A percentile compares a stretch with the other conserved stretches of the same genome.
phyloP scores from a whole-genome alignment of 2,113 vertebrate species.

The Cisticola juncidis region DNA sequence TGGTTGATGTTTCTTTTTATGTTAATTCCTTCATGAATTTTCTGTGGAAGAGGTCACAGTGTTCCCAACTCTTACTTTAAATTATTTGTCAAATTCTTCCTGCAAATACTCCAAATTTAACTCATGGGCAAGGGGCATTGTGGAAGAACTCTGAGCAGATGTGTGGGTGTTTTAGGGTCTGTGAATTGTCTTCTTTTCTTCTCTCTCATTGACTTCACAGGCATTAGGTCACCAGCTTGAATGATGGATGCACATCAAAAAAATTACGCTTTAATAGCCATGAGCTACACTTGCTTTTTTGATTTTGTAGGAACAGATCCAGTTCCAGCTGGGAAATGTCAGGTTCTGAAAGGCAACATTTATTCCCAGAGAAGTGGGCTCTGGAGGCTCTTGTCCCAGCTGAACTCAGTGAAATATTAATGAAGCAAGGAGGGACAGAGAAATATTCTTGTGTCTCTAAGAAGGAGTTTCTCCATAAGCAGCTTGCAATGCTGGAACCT shows the following conservation, averaged over 20 bases:
- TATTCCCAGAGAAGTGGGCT: background rate
- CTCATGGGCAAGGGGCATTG: background rate
- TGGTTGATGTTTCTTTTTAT: background rate
- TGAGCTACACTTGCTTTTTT: background rate
- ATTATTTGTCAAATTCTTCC: background rate
- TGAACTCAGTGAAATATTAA: background rate
- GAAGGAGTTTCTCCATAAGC: background rate
- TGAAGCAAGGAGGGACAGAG: background rate
- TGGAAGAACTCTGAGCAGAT: background rate
- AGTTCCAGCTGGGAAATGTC: background rate
- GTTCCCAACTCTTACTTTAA: background rate
- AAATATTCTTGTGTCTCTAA: background rate
- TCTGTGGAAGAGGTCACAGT: background rate
- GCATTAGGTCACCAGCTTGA: background rate
- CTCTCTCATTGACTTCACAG: background rate
- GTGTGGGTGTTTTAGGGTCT: background rate
- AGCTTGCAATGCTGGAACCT: background rate
- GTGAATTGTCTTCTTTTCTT: background rate
- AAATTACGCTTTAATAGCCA: background rate
- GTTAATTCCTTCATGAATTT: background rate
- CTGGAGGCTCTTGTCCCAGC: background rate
- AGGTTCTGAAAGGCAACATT: background rate
- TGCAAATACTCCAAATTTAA: background rate
- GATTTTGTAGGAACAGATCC: background rate
- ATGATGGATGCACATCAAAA: background rate